Percentiles rank a stretch among this genome's conserved stretches.
phyloP scores from a whole-genome alignment of 2,888 invertebrate species.

The Allygus modestus region DNA sequence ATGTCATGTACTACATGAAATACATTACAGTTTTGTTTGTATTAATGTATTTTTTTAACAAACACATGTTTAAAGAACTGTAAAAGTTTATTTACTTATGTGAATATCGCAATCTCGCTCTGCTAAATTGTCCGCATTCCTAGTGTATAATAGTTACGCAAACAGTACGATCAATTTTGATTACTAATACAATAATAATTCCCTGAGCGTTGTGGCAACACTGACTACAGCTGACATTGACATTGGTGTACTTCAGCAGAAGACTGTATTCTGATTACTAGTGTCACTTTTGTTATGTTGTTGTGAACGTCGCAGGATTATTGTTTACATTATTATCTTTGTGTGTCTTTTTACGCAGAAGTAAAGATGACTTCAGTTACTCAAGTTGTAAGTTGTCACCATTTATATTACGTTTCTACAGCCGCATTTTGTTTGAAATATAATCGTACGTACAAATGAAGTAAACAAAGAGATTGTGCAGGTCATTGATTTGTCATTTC shows the following conservation, averaged over 20 bases:
- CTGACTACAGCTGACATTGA: constrained; percentile 54
- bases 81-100: too few relatives aligned
- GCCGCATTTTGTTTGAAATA: background rate
- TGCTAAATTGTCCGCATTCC: too few relatives aligned
- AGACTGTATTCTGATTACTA: background rate
- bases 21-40: too few relatives aligned
- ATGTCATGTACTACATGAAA: too few relatives aligned
- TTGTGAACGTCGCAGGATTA: background rate
- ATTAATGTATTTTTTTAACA: too few relatives aligned
- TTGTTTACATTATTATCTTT: background rate
- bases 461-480: background rate
- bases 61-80: too few relatives aligned
- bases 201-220: background rate
- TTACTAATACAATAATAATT: too few relatives aligned
- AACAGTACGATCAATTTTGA: too few relatives aligned
- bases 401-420: background rate
- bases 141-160: too few relatives aligned
- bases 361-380: constrained; percentile 43
- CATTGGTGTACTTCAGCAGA: constrained; percentile 31
- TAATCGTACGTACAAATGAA: too few relatives aligned
- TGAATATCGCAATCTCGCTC: too few relatives aligned
- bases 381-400: constrained; percentile 21
- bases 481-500: background rate
- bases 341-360: background rate
- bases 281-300: background rate